Base-by-base conservation (phyloP, 2,888 invertebrate genomes). In the Mesochorus sp. region DNA sequence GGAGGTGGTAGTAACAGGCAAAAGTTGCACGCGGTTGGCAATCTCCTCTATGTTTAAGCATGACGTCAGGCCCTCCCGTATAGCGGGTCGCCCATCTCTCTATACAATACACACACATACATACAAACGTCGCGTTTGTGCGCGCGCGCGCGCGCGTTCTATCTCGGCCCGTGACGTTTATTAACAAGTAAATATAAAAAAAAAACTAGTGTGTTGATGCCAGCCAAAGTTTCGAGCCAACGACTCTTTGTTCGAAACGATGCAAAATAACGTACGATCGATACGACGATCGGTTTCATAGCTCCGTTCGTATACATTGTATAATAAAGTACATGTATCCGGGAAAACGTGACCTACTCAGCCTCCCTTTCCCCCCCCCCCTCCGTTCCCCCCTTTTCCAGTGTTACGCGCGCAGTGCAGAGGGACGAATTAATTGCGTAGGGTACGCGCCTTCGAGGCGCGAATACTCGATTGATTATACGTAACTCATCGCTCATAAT, bases 21-120 rank as follows among this genome's bases (percentile, higher is more conserved):
- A 51, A 49, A 51, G 64, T 66, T 66, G 51, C 39, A 39, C 74
- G 81, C 70, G 59, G 77, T 78, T 75, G 53, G 80, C 77, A 82
- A 83, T 84, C 86, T 84, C 80, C 77, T 85, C 86, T 85, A 88
- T 88, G 86, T 88, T 88, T 88, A 88, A 88, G 86, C 85, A 84
- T 88, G 88, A 88, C 88, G 88, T 88, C 88, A 88, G 68, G 42
- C 68, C 73, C 62, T n/a, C n/a, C n/a, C n/a, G n/a, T n/a, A 53
- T 64, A 64, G 53, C 72, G 72, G 64, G 42, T 64, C 59, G 70
- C 70, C 70, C 68, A 68, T 68, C 37, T 59, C 44, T 47, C 12
- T 39, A 24, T 59, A 37, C 34, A 37, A 39, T 14, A n/a, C n/a
- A 51, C 51, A n/a, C n/a, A n/a, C n/a, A n/a, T 66, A 51, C 49